Percentiles rank a stretch among this genome's conserved stretches.
Evolutionary conservation across 2,888 invertebrate species (phyloP).

Genomic region (Pseudeuparius sepicola): DNA sequence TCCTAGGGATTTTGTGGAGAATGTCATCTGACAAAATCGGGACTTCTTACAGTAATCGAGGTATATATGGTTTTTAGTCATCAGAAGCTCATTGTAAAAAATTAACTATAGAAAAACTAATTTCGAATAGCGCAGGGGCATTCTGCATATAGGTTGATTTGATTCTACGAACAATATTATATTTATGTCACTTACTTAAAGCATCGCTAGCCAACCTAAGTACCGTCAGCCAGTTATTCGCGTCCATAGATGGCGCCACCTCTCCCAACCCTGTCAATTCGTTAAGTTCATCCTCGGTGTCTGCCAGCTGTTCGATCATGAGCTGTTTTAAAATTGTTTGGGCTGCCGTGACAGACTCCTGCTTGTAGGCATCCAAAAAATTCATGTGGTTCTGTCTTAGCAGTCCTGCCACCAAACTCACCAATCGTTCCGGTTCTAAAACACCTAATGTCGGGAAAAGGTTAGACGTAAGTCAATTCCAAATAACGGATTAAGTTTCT

Average conservation of each 20-base stretch:
- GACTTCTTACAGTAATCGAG: too few species aligned
- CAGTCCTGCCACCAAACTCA: constrained; percentile 67
- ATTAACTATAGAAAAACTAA: too few species aligned
- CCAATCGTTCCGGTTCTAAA: constrained; percentile 67
- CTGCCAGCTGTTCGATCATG: constrained; percentile 67
- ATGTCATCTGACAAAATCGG: too few species aligned
- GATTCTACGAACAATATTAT: too few species aligned
- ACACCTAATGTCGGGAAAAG: constrained; percentile 38
- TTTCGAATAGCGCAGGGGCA: too few species aligned
- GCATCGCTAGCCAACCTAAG: constrained; percentile 35
- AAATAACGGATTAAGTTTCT: not conserved
- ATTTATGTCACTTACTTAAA: too few species aligned
- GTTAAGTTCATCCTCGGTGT: constrained; percentile 45
- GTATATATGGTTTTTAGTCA: too few species aligned
- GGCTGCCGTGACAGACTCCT: constrained; percentile 78
- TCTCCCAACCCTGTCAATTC: constrained; percentile 44
- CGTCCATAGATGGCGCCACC: constrained; percentile 35
- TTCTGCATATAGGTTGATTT: too few species aligned
- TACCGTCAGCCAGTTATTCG: constrained; percentile 37
- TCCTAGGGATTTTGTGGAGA: too few species aligned
- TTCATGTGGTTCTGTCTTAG: constrained; percentile 77
- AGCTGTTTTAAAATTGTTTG: constrained; percentile 83
- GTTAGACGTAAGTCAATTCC: too few species aligned
- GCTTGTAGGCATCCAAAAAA: constrained; percentile 78
- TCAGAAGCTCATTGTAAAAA: too few species aligned